Conservation (phyloP, 2,113 vertebrate genomes). For the Otocyon megalotis region DNA sequence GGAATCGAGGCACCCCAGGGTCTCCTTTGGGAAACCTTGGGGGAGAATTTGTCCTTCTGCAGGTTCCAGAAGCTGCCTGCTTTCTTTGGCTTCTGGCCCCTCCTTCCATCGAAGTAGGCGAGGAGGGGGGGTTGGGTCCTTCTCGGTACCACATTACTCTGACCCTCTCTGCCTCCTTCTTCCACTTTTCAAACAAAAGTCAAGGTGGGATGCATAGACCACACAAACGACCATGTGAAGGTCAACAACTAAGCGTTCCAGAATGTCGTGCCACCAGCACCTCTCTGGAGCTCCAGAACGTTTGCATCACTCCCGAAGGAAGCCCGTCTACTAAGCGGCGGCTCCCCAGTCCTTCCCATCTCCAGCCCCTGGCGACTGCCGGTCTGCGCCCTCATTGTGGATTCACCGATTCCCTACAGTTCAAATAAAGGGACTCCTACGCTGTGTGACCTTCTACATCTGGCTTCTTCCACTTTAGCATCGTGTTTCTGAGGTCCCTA, state of each 20-base stretch:
- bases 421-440: neutral
- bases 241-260: neutral
- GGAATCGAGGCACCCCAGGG: neutral
- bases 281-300: neutral
- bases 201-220: neutral
- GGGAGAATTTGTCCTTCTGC: neutral
- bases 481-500: neutral
- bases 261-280: neutral
- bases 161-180: neutral
- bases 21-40: neutral
- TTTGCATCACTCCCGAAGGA: neutral
- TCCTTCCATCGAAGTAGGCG: neutral
- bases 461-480: neutral
- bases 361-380: neutral
- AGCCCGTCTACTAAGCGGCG: neutral
- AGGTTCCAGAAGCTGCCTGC: neutral
- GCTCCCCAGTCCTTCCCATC: neutral
- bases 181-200: neutral
- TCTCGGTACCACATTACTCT: neutral
- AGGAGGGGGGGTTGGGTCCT: neutral
- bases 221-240: neutral
- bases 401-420: neutral
- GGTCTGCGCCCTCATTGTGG: neutral
- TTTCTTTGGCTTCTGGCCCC: neutral
- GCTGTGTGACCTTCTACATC: neutral